These are phyloP conservation scores for Tupaia chinensis DNA, from an alignment of 2,113 vertebrate genomes.

Conservation along the genomic window DNA sequence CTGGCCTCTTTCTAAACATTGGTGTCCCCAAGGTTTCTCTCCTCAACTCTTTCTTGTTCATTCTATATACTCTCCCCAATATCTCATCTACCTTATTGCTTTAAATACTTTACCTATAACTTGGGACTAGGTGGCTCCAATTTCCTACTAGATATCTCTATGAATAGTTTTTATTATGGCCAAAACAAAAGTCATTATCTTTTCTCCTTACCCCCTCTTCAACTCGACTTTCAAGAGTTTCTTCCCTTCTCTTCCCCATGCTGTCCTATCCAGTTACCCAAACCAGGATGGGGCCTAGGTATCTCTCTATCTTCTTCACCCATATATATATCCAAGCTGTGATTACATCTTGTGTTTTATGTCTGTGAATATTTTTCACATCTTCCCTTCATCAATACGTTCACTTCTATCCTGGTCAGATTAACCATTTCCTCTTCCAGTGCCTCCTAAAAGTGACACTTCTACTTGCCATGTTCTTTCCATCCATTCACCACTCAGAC, in stretches of 20 bases:
- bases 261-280: background rate
- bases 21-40: background rate
- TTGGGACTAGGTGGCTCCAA: background rate
- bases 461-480: background rate
- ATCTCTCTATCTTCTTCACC: background rate
- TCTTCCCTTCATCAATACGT: background rate
- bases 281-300: background rate
- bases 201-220: background rate
- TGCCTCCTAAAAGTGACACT: background rate
- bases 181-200: background rate
- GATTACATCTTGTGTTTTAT: background rate
- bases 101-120: background rate
- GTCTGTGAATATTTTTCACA: background rate
- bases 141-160: background rate
- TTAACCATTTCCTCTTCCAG: background rate
- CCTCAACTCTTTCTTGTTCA: background rate
- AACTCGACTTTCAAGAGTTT: background rate
- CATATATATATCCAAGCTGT: background rate
- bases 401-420: background rate
- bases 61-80: background rate
- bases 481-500: background rate
- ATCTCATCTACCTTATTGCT: background rate
- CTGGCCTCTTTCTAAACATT: background rate
- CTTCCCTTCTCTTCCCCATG: background rate
- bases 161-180: background rate